These are phyloP conservation scores for Tigriopus japonicus DNA, from an alignment of 1,140 invertebrate species.

Conservation along the genomic window DNA sequence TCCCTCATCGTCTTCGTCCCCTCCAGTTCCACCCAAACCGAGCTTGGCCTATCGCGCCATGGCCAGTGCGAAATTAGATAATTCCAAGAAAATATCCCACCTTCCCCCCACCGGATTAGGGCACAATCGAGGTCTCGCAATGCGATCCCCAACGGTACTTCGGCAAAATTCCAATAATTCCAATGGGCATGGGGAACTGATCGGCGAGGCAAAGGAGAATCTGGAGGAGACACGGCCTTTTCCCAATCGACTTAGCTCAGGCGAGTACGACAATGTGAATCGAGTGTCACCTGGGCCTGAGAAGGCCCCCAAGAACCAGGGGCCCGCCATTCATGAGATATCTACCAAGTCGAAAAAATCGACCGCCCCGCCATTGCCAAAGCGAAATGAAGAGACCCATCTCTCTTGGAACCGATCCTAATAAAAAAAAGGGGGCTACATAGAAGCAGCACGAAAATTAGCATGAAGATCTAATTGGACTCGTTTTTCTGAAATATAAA, in stretches of 20 bases:
- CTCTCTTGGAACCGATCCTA: neutral
- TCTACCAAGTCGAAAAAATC: no score
- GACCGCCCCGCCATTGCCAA: neutral
- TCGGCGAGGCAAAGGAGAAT: neutral
- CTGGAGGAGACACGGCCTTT: neutral
- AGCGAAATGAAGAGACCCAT: neutral
- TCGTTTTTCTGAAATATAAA: no score
- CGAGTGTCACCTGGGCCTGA: neutral
- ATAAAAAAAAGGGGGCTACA: no score
- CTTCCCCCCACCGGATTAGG: constrained; percentile 1
- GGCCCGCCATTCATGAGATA: no score
- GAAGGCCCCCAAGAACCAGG: neutral
- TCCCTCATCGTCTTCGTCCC: neutral
- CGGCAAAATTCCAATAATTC: neutral
- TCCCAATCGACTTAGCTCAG: constrained; percentile 3
- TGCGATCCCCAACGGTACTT: neutral
- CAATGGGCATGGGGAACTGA: neutral
- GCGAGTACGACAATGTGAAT: constrained; percentile 8
- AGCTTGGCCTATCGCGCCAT: neutral
- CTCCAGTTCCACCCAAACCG: neutral
- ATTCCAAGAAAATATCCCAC: constrained; percentile 3
- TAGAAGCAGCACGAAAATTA: no score
- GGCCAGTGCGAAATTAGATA: neutral
- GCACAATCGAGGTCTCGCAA: neutral
- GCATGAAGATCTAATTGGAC: no score